These are phyloP conservation scores for Ursus arctos DNA, from an alignment of 2,113 vertebrate species.

Conservation along the genomic window DNA sequence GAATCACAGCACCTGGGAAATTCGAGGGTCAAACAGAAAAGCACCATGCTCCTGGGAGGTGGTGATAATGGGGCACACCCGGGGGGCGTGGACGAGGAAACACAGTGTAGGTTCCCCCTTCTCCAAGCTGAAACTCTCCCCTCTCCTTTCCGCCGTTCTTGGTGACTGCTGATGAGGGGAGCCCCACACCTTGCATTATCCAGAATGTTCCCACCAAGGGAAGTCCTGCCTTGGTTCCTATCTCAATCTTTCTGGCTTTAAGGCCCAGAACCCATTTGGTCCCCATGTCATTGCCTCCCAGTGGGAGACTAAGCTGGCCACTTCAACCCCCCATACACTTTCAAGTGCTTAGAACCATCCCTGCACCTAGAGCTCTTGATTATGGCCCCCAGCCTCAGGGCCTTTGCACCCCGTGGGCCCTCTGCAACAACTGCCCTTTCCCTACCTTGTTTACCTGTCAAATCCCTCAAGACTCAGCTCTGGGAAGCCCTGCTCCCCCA, in stretches of 20 bases:
- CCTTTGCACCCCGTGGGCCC: neutral
- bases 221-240: neutral
- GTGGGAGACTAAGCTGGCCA: neutral
- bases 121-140: accelerated
- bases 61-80: no score
- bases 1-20: neutral
- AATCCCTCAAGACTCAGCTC: neutral
- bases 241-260: neutral
- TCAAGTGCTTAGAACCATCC: neutral
- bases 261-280: neutral
- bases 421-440: neutral
- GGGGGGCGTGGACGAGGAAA: neutral
- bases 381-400: neutral
- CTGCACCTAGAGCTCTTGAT: accelerated
- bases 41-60: accelerated
- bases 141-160: neutral
- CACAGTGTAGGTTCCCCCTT: neutral
- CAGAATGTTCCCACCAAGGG: neutral
- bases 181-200: accelerated
- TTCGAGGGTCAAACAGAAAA: neutral
- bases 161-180: neutral
- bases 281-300: neutral
- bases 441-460: neutral
- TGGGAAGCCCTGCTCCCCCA: neutral
- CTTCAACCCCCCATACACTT: neutral